These are phyloP conservation scores for Irena cyanogastra DNA, from an alignment of 2,113 vertebrate genomes.

Conservation along the genomic window DNA sequence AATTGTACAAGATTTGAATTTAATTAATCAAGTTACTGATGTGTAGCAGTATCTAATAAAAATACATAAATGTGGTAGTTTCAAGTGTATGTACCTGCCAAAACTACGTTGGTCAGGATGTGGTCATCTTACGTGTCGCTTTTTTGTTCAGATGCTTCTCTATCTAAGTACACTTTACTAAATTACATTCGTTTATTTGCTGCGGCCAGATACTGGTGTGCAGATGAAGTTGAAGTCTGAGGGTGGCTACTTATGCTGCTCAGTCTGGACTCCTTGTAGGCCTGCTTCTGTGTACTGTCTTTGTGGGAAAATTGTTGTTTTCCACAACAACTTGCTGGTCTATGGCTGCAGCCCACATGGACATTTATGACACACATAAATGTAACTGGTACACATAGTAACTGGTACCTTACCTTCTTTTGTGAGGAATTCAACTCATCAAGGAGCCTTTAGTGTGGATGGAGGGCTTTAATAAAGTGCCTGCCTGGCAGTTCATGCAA, in stretches of 20 bases:
- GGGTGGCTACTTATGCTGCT: background rate
- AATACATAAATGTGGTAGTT: background rate
- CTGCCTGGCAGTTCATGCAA: background rate
- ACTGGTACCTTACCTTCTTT: background rate
- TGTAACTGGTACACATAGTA: background rate
- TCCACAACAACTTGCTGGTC: background rate
- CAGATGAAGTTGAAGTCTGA: background rate
- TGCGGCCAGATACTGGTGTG: background rate
- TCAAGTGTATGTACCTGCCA: background rate
- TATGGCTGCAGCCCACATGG: fast-evolving
- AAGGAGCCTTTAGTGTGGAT: background rate
- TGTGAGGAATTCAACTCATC: background rate
- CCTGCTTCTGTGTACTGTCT: background rate
- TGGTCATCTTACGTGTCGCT: background rate
- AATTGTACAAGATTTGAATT: background rate
- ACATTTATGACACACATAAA: fast-evolving
- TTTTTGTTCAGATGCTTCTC: background rate
- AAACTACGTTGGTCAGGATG: background rate
- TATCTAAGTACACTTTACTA: background rate
- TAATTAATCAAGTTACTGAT: background rate
- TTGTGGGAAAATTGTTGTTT: background rate
- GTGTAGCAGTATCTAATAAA: background rate
- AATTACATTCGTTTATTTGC: background rate
- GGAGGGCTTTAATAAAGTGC: background rate
- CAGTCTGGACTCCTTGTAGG: background rate